A percentile compares a stretch with the other conserved stretches of the same genome.
Evolutionary conservation across 1,140 invertebrate genomes (phyloP).

Genomic region (Drosophila nigromelanica): DNA sequence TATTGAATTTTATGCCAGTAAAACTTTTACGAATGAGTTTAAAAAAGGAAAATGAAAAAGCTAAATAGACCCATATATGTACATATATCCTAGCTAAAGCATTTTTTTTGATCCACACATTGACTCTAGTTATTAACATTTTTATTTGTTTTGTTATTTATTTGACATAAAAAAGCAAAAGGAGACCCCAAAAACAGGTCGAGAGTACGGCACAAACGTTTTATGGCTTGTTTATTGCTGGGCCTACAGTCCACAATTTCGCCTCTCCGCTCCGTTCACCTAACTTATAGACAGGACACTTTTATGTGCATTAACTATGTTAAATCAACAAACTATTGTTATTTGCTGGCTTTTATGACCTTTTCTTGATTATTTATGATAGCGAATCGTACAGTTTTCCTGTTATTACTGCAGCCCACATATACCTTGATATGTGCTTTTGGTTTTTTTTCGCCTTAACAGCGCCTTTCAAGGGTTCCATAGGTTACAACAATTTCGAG

Average conservation of each 20-base stretch:
- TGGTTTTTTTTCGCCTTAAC: slow-evolving; percentile 19
- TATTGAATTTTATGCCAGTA: no score
- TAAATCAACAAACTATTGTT: slow-evolving; percentile 73
- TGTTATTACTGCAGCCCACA: slow-evolving; percentile 14
- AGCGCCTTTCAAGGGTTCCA: slow-evolving; percentile 12
- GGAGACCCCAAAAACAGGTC: slow-evolving; percentile 33
- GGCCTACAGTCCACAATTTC: slow-evolving; percentile 12
- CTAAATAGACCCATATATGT: no score
- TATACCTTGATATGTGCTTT: slow-evolving; percentile 4
- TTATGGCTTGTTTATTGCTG: slow-evolving; percentile 76
- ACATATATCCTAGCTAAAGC: not conserved
- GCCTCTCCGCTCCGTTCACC: not conserved
- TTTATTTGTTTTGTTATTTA: slow-evolving; percentile 49
- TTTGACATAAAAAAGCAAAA: slow-evolving; percentile 61
- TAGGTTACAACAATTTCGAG: slow-evolving; percentile 42
- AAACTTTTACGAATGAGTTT: no score
- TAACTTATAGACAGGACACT: slow-evolving; percentile 21
- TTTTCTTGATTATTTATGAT: slow-evolving; percentile 66
- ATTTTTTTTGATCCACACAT: slow-evolving; percentile 20
- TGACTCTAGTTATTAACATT: slow-evolving; percentile 27
- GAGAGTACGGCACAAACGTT: slow-evolving; percentile 62
- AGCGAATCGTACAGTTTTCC: slow-evolving; percentile 50
- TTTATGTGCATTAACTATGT: slow-evolving; percentile 70
- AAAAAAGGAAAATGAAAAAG: no score
- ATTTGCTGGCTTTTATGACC: slow-evolving; percentile 64